Evolutionary conservation across 2,888 invertebrate species (phyloP).

Genomic region (Ctena decussata): DNA sequence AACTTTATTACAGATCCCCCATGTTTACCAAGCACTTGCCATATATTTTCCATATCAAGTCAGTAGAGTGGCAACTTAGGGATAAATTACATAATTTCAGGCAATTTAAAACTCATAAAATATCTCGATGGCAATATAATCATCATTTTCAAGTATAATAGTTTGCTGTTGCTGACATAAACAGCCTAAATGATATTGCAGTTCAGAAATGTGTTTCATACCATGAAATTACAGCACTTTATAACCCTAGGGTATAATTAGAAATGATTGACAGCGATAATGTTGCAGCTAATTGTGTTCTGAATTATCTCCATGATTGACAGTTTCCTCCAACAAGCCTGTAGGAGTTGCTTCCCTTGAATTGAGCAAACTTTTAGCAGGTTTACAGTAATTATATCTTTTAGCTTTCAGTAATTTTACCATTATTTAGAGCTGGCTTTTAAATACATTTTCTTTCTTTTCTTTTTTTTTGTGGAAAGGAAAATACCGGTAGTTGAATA

Average conservation of each 20-base stretch:
- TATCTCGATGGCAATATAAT: not conserved
- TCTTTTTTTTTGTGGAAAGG: too few relatives aligned
- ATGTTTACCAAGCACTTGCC: not conserved
- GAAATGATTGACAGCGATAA: not conserved
- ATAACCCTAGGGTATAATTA: not conserved
- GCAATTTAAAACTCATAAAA: constrained; percentile 27
- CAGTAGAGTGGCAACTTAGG: not conserved
- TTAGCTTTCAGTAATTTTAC: too few relatives aligned
- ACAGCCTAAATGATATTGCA: not conserved
- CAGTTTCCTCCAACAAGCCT: too few relatives aligned
- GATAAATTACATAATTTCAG: constrained; percentile 19
- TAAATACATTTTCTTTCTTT: too few relatives aligned
- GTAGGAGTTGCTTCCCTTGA: not conserved
- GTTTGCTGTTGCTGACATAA: not conserved
- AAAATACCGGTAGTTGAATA: too few relatives aligned
- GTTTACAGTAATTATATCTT: not conserved
- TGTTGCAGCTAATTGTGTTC: too few relatives aligned
- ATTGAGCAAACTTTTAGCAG: not conserved
- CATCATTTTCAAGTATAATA: not conserved
- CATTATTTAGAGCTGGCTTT: too few relatives aligned
- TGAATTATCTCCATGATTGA: too few relatives aligned
- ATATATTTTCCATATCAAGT: not conserved
- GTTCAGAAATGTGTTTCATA: not conserved
- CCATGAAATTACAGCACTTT: not conserved
- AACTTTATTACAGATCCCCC: too few relatives aligned